Percentiles rank a stretch among this genome's conserved stretches.
These are phyloP conservation scores for Neotoma lepida DNA, from an alignment of 2,113 vertebrate species.

Conservation along the genomic window DNA sequence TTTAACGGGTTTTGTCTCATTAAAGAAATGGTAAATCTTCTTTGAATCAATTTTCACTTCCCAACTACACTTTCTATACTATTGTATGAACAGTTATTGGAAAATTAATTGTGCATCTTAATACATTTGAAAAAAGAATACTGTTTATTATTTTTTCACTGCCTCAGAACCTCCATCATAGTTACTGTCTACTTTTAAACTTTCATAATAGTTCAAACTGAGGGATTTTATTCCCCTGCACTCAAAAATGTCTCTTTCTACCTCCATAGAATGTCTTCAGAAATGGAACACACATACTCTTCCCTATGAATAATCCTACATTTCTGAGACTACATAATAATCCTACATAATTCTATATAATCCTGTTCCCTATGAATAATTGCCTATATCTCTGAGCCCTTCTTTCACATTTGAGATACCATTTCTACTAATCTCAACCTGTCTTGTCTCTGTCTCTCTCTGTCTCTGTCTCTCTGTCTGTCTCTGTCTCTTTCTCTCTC, in stretches of 20 bases:
- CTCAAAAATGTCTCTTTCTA: slow-evolving; percentile 27
- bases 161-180: not conserved
- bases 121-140: not conserved
- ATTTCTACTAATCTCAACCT: not conserved
- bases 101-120: not conserved
- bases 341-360: too few relatives aligned
- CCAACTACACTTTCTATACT: not conserved
- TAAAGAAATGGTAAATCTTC: slow-evolving; percentile 13
- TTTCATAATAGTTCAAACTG: not conserved
- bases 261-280: not conserved
- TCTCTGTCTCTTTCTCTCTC: not conserved
- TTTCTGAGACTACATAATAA: not conserved
- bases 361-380: not conserved
- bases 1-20: not conserved
- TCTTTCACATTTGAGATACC: not conserved
- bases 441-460: not conserved
- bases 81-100: not conserved
- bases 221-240: not conserved
- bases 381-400: not conserved
- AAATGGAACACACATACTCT: not conserved
- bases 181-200: not conserved
- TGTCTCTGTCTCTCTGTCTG: not conserved
- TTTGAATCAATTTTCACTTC: not conserved
- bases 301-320: not conserved
- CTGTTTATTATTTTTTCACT: not conserved